Conservation (phyloP, 2,888 invertebrate species). For the Seira sanloemensis region DNA sequence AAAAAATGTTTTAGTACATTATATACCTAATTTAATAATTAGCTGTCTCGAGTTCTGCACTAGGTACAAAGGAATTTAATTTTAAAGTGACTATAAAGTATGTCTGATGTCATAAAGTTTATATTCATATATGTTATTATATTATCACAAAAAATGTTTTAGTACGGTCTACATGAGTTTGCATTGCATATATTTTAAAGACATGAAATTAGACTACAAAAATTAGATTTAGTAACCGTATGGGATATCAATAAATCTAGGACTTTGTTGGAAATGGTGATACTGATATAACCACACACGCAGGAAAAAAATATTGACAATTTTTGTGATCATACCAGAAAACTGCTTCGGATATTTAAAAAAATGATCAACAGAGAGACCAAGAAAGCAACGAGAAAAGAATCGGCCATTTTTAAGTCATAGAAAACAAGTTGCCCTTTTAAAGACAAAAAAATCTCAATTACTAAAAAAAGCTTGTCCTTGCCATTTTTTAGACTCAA, state of each 20-base stretch:
- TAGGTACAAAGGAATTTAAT: slow-evolving; percentile 44
- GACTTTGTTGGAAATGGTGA: slow-evolving; percentile 5
- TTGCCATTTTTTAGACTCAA: neutral
- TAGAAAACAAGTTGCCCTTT: neutral
- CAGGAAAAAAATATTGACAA: slow-evolving; percentile 16
- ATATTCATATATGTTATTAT: neutral
- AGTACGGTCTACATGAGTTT: neutral
- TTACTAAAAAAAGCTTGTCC: no score
- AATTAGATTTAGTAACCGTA: no score
- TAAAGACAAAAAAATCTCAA: neutral
- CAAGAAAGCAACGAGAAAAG: slow-evolving; percentile 6
- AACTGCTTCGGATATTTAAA: neutral
- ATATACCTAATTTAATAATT: slow-evolving; percentile 18
- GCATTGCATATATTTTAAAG: no score
- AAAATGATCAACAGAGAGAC: slow-evolving; percentile 4
- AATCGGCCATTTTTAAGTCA: slow-evolving; percentile 6
- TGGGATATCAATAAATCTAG: no score
- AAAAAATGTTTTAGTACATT: no score
- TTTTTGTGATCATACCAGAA: slow-evolving; percentile 5
- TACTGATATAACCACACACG: slow-evolving; percentile 6
- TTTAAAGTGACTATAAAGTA: slow-evolving; percentile 2
- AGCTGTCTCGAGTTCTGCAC: slow-evolving; percentile 41
- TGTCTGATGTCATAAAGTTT: neutral
- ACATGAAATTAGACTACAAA: neutral
- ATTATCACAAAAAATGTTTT: slow-evolving; percentile 2